Evolutionary conservation across 2,797 vertebrate species (phyloP), one percentile per base, ranked within the genome.

Genomic region (Brotula barbata): DNA sequence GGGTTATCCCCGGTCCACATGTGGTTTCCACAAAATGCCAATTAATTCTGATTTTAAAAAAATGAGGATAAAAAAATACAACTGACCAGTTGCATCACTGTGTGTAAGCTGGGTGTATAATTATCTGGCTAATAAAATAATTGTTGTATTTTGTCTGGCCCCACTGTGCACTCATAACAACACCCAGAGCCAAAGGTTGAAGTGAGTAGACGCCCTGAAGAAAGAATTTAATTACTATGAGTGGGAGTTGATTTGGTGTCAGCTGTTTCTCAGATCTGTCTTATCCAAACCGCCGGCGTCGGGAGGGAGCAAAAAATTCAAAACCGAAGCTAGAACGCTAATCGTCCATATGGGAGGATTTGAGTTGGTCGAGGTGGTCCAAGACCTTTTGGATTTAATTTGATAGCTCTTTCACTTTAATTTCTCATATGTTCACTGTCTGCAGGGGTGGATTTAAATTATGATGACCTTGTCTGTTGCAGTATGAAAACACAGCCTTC

Each of bases 121-220:
- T 82, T 81, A 84, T 65, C 59, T 31, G 9, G 47, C 40, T 85
- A 78, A 88, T 85, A 76, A 77, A 83, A 68, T 76, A 75, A 86
- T 79, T 74, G 59, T 54, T 75, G 21, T 47, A 41, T 60, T 49
- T 73, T 66, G 37, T 50, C 69, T 34, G 55, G 46, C 71, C 43
- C 48, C 52, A 46, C 69, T 67, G 41, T 73, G 68, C 78, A 54
- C 75, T 58, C 56, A 22, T 44, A 73, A 49, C 78, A 46, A 65
- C 74, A 67, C 72, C 75, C 64, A 56, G 68, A 86, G 84, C 81
- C 69, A 82, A 79, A 87, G 75, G 84, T 85, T 89, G 87, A 85
- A 87, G 78, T 90, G 88, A 91, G 88, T 91, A 92, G 89, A 92
- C 34, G 66, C 77, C 78, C 67, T 19, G 65, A 84, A 85, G 83